Percentiles rank a stretch among this genome's conserved stretches.
phyloP scores from a whole-genome alignment of 2,113 vertebrate species.

The Meles meles region DNA sequence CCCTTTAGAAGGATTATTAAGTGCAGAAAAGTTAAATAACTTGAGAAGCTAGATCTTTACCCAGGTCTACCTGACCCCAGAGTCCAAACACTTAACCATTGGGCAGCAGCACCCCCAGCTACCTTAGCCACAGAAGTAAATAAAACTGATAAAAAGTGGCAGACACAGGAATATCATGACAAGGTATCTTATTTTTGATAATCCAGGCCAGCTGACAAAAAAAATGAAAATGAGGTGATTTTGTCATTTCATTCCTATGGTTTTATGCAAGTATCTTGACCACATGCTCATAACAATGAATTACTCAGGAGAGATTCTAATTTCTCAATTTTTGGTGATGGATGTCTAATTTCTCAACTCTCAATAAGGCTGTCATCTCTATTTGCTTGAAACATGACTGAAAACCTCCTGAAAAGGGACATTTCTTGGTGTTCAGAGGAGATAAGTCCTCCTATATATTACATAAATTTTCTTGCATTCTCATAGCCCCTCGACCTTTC shows the following conservation, averaged over 20 bases:
- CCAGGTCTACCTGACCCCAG: background rate
- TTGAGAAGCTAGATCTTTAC: background rate
- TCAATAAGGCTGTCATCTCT: background rate
- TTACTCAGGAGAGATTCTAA: background rate
- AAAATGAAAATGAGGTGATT: background rate
- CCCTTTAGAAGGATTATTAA: background rate
- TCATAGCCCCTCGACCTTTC: background rate
- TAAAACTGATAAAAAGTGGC: background rate
- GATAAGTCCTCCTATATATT: background rate
- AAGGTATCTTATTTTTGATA: background rate
- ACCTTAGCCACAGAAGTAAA: background rate
- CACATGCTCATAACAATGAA: background rate
- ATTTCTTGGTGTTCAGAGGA: background rate
- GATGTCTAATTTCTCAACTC: background rate
- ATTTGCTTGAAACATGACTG: background rate
- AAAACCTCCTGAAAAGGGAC: background rate
- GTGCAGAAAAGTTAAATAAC: background rate
- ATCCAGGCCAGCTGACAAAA: background rate
- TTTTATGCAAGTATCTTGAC: background rate
- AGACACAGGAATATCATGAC: background rate
- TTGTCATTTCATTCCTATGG: background rate
- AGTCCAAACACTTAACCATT: background rate
- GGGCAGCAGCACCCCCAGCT: background rate
- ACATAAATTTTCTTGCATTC: background rate
- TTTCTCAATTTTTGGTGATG: background rate